These are phyloP conservation scores for Eupsilia transversa DNA, from an alignment of 2,888 invertebrate genomes.

Conservation along the genomic window DNA sequence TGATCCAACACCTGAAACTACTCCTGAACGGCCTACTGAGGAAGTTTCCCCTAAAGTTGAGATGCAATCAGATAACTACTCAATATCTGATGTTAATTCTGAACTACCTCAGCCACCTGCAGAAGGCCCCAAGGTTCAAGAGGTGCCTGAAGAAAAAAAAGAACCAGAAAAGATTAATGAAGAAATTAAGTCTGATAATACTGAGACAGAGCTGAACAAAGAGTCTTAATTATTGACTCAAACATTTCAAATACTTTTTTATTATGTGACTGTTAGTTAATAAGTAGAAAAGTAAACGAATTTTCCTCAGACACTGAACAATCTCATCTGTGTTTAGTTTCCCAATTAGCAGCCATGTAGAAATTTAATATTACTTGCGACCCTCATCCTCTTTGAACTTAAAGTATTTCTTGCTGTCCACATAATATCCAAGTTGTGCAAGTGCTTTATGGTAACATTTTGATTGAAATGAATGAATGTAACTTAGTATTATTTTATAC, in stretches of 20 bases:
- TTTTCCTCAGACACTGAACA: constrained; percentile 45
- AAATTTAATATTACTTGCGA: constrained; percentile 1
- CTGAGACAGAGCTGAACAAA: constrained; percentile 59
- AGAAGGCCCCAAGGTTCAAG: constrained; percentile 39
- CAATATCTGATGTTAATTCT: constrained; percentile 86
- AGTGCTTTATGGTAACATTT: constrained; percentile 36
- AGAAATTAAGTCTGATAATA: constrained; percentile 66
- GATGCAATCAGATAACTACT: constrained; percentile 83
- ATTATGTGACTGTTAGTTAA: constrained; percentile 63
- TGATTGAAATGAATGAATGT: constrained; percentile 62
- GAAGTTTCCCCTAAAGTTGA: constrained; percentile 69
- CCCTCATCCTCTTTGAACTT: constrained; percentile 17
- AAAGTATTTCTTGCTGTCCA: constrained; percentile 39
- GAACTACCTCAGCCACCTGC: constrained; percentile 77
- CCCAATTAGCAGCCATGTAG: constrained; percentile 14
- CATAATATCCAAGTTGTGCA: constrained; percentile 1
- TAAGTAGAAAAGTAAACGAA: constrained; percentile 67
- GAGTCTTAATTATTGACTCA: constrained; percentile 58
- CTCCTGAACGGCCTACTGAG: constrained; percentile 52
- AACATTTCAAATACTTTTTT: constrained; percentile 55
- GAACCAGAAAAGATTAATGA: constrained; percentile 64
- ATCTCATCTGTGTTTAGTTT: constrained; percentile 38
- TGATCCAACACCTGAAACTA: constrained; percentile 58
- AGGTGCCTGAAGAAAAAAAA: constrained; percentile 59
- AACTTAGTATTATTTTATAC: constrained; percentile 68